Conservation (phyloP, 2,113 vertebrate genomes). For the Cisticola juncidis region DNA sequence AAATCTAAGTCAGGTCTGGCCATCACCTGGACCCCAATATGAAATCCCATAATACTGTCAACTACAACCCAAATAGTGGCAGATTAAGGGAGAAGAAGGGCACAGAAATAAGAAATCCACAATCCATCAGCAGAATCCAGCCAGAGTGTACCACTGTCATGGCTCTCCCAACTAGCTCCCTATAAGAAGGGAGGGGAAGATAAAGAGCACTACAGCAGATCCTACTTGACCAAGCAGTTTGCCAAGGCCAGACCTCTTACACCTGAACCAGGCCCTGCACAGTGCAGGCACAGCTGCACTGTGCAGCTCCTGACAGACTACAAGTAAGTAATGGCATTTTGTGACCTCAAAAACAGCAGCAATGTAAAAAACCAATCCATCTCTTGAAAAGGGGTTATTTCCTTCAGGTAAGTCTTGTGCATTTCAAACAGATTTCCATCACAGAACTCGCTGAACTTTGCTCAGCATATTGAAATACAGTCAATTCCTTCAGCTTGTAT, state of each 20-base stretch:
- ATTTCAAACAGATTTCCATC: neutral
- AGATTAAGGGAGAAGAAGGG: neutral
- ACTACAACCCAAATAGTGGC: neutral
- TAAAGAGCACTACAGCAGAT: neutral
- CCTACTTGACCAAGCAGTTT: neutral
- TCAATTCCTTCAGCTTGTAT: neutral
- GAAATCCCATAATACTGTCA: neutral
- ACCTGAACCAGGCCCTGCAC: neutral
- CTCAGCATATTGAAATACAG: neutral
- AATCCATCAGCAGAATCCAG: neutral
- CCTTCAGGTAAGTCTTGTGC: neutral
- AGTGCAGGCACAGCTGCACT: neutral
- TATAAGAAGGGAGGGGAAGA: neutral
- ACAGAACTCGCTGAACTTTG: neutral
- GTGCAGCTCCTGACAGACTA: neutral
- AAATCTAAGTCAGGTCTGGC: neutral
- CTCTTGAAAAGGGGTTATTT: accelerated
- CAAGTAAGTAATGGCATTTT: neutral
- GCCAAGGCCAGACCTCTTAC: neutral
- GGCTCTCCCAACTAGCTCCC: neutral
- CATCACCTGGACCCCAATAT: neutral
- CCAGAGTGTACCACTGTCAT: neutral
- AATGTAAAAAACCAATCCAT: neutral
- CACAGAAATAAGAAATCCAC: neutral
- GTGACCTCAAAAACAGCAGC: neutral